Evolutionary conservation across 2,888 invertebrate genomes (phyloP).

Genomic region (Ganaspis brasiliensis): DNA sequence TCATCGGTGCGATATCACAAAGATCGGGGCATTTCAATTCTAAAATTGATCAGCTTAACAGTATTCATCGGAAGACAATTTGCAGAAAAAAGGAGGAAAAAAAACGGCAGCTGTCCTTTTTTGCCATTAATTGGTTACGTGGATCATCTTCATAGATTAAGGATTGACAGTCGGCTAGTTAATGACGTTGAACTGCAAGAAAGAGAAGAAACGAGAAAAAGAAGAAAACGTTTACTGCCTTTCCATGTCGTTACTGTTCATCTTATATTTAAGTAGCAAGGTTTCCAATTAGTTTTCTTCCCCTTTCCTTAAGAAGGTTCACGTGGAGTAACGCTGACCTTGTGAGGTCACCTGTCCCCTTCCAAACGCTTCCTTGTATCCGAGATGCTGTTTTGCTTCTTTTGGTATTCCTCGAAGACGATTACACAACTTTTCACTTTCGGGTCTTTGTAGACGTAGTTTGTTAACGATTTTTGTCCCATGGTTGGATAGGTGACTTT

Average conservation of each 20-base stretch:
- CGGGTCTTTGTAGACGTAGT: too few species aligned
- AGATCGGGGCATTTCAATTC: constrained; percentile 8
- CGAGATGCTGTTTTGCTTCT: not conserved
- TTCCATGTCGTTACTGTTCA: constrained; percentile 23
- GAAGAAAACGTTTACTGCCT: constrained; percentile 11
- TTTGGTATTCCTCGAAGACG: not conserved
- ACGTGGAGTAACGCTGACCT: constrained; percentile 19
- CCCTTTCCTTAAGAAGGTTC: not conserved
- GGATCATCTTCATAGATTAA: constrained; percentile 24
- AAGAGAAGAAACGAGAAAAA: not conserved
- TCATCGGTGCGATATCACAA: constrained; percentile 21
- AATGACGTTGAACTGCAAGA: constrained; percentile 25
- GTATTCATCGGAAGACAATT: constrained; percentile 4
- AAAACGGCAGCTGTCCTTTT: not conserved
- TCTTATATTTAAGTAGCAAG: constrained; percentile 29
- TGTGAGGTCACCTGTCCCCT: constrained; percentile 19
- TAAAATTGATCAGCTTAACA: not conserved
- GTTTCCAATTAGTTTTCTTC: constrained; percentile 21
- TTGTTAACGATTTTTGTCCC: too few species aligned
- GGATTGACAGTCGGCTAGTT: constrained; percentile 18
- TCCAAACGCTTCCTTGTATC: constrained; percentile 6
- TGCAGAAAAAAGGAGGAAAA: not conserved
- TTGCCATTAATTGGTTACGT: constrained; percentile 12
- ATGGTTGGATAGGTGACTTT: too few species aligned
- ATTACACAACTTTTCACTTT: not conserved